These are phyloP conservation scores for Peromyscus polionotus DNA, from an alignment of 2,113 vertebrate genomes.

Conservation along the genomic window DNA sequence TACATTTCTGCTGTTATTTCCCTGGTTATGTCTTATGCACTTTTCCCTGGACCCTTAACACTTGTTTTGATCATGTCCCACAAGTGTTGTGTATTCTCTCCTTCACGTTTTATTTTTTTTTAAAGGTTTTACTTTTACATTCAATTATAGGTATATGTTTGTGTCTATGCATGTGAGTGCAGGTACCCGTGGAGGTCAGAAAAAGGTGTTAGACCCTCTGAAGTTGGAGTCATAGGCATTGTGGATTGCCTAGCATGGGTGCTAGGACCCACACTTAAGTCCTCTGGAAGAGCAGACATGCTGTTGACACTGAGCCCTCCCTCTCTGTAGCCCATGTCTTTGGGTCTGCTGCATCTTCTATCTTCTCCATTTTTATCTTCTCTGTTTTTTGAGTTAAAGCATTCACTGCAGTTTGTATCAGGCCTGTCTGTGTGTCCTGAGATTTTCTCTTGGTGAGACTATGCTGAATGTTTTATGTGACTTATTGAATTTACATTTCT, in stretches of 20 bases:
- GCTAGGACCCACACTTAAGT: neutral
- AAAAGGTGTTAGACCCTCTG: too few relatives aligned
- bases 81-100: neutral
- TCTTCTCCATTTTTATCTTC: too few relatives aligned
- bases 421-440: neutral
- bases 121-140: neutral
- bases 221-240: neutral
- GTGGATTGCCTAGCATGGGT: neutral
- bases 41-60: neutral
- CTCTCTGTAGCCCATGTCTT: neutral
- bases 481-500: neutral
- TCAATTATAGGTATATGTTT: neutral
- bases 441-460: neutral
- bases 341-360: neutral
- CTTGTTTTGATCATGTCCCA: neutral
- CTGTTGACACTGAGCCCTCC: neutral
- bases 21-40: neutral
- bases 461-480: neutral
- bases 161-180: neutral
- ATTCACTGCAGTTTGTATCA: too few relatives aligned
- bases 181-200: neutral
- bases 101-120: neutral
- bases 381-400: too few relatives aligned
- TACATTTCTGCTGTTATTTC: neutral
- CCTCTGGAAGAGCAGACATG: neutral